Base-by-base conservation (phyloP, 2,797 vertebrate genomes). In the Tolypeutes matacus region DNA sequence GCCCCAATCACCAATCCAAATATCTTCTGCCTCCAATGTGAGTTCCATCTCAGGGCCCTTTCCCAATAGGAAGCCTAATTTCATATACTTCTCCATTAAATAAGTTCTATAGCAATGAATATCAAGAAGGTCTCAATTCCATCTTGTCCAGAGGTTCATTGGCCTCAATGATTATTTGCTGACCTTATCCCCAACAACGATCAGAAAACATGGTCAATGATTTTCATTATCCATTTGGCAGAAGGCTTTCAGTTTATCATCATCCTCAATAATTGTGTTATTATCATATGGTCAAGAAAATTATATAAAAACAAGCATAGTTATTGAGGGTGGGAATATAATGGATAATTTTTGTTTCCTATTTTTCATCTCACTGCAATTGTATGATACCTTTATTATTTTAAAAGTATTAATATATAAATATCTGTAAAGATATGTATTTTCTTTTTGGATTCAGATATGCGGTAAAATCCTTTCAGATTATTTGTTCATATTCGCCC, bases 391-490 rank as follows among this genome's bases (percentile, higher is more conserved):
- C 3, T 92, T 65, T 92, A n/a, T 86, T 53, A 64, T 36, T 88
- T 82, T 77, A 7, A 80, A 89, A 80, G 25, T 56, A 2, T 56
- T 91, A 42, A 62, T 9, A 73, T 46, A 65, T 36, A 62, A 90
- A 82, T 7, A 80, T 53, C 8, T 89, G 2, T 91, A 94, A 95
- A 29, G 27, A 39, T 53, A 5, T 72, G 15, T 14, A 14, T 97
- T 95, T 95, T 92, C 27, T 91, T 94, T 96, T 89, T 93, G 76
- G 27, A 64, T 94, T 29, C 86, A 97, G 97, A 83, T 0, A 69
- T 69, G 34, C 73, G 96, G 91, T n/a, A 51, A 76, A 51, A 18
- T 96, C 4, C 93, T 97, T 93, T 91, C 96, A 6, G 20, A 36
- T 13, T 96, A 96, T 82, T 5, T 97, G 81, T 21, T 78, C 21